Evolutionary conservation across 2,797 vertebrate species (phyloP).

Genomic region (Halcyon badia): DNA sequence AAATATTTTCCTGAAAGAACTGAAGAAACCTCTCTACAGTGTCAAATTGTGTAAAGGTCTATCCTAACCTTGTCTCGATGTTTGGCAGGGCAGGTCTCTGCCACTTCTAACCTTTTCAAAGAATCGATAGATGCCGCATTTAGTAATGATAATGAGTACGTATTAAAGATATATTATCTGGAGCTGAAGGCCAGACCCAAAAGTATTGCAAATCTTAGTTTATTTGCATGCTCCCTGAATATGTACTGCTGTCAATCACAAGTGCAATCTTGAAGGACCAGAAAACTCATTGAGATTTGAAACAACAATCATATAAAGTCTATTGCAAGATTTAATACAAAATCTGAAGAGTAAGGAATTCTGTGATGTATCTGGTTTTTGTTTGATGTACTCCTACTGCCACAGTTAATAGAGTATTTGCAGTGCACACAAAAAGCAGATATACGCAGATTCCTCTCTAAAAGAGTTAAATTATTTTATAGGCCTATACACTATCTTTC

Average conservation of each 20-base stretch:
- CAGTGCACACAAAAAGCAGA: slow-evolving; percentile 65
- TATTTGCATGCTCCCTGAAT: background rate
- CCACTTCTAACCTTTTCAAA: background rate
- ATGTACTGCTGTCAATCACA: background rate
- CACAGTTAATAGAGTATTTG: slow-evolving; percentile 63
- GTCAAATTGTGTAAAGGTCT: background rate
- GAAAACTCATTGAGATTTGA: slow-evolving; percentile 43
- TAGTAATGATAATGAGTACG: background rate
- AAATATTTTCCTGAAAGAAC: background rate
- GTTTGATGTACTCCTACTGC: slow-evolving; percentile 71
- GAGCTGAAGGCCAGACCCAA: background rate
- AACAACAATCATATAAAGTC: slow-evolving; percentile 34
- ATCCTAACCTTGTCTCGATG: background rate
- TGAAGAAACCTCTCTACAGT: background rate
- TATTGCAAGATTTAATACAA: slow-evolving; percentile 51
- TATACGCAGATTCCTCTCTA: slow-evolving; percentile 1
- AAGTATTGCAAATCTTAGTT: background rate
- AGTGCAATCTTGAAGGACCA: slow-evolving; percentile 17
- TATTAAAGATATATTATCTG: background rate
- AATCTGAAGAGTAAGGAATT: slow-evolving; percentile 58
- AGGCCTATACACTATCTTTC: slow-evolving; percentile 18
- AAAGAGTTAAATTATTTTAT: slow-evolving; percentile 46
- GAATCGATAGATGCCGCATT: background rate
- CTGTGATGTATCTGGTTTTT: slow-evolving; percentile 73
- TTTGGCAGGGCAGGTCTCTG: background rate